Evolutionary conservation across 1,140 invertebrate species (phyloP), one percentile per base, ranked within the genome.

Genomic region (Zaprionus ornatus): DNA sequence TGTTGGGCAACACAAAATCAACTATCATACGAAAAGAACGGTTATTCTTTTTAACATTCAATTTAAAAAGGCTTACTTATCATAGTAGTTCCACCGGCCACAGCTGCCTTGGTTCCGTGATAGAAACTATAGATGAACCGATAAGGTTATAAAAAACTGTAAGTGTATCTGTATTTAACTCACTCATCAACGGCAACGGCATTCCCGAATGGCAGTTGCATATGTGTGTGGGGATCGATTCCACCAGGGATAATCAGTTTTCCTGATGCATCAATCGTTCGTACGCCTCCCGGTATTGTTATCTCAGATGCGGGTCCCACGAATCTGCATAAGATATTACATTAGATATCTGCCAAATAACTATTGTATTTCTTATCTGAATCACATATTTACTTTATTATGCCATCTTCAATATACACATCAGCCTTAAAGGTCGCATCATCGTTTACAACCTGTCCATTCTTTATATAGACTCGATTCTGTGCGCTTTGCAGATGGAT

Each of bases 401-500:
- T 83, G 50, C 92, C 92, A 78, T 93, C 91, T 56, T 93, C 92
- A 50, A 93, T 90, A 63, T 92, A 92, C 45, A 93, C 93, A 96
- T 97, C 95, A 97, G 97, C 93, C 96, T 96, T 66, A 97, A 92
- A 88, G 82, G 97, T 97, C 35, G 95, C 96, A 93, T 99, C 98
- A 91, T 98, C 98, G 93, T 99, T 99, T 50, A 99, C 98, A 71
- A 99, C 95, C 91, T 96, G 96, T 10, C 99, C 99, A 94, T 98
- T 97, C 94, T 98, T 99, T 74, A 99, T 98, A 45, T 99, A 94
- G 32, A 99, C 94, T 4, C 97, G 95, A 93, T 98, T 98, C 93
- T 98, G 97, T n/a, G 97, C 96, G 93, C 97, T 98, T 97, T 98
- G 97, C 84, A 98, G 94, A 93, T 98, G 97, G 93, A 98, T 98